Evolutionary conservation across 1,140 invertebrate species (phyloP).

Genomic region (Ericerus pela): DNA sequence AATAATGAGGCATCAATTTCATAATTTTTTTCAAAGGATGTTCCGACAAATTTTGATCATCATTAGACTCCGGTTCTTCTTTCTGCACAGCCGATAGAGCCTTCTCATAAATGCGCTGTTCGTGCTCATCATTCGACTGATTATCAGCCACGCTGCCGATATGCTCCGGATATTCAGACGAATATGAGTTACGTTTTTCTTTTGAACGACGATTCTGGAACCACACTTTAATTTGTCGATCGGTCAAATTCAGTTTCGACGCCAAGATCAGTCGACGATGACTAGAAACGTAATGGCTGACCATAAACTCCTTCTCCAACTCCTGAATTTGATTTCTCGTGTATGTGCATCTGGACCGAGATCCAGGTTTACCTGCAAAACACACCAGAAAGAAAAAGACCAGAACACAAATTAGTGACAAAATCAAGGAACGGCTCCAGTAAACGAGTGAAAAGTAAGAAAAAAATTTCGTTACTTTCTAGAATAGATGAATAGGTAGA

Average conservation of each 20-base stretch:
- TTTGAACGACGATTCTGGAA: conserved; percentile 98
- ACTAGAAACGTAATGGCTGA: conserved; percentile 93
- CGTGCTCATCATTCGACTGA: conserved; percentile 7
- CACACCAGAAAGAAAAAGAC: neutral
- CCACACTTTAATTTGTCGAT: conserved; percentile 97
- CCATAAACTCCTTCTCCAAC: conserved; percentile 96
- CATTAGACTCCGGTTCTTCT: neutral
- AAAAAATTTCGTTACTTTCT: no score
- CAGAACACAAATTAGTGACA: neutral
- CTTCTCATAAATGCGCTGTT: conserved; percentile 1
- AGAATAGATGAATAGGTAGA: no score
- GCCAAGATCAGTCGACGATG: conserved; percentile 95
- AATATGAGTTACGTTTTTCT: conserved; percentile 29
- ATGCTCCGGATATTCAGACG: conserved; percentile 88
- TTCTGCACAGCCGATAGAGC: neutral
- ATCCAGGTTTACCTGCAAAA: neutral
- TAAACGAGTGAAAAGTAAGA: no score
- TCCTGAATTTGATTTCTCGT: conserved; percentile 94
- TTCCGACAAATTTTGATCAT: neutral
- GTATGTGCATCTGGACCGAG: conserved; percentile 41
- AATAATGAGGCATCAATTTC: conserved; percentile 10
- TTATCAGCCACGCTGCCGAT: conserved; percentile 47
- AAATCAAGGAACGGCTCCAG: neutral
- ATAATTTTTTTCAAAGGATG: conserved; percentile 4
- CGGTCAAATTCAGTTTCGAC: conserved; percentile 84